Base-by-base conservation (phyloP, 2,888 invertebrate genomes). In the Harpalus rufipes region DNA sequence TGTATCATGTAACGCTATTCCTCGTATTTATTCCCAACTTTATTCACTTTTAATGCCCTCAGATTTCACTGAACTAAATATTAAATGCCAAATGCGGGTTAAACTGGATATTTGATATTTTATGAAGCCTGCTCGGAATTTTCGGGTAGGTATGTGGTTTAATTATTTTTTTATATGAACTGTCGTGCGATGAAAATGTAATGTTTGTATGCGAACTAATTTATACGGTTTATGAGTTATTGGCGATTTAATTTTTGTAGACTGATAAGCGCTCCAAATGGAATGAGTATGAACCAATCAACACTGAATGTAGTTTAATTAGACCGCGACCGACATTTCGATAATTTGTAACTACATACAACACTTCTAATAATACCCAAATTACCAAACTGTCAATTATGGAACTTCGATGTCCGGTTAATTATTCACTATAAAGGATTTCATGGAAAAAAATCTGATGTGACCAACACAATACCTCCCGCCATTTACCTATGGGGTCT, bases 81-180 rank as follows among this genome's bases (percentile, higher is more conserved):
- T 44, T 18, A 44, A 74, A 74, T 72, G n/a, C 41, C 16, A 44
- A 74, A 74, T 72, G n/a, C 51, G 44, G 18, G 18, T 44, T 74
- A 18, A 74, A 74, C 51, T 44, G 44, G 72, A 41, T 74, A 44
- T 74, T 74, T 51, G 44, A 74, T 74, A 74, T 74, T 74, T 74
- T 44, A 74, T 74, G 44, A 74, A 39, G 72, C 39, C 41, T 12
- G 72, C 32, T 14, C 59, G 10, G 59, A 12, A 18, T 63, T 72
- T 44, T 72, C 44, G 44, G 18, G 3, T 51, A 51, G 18, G 3
- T 51, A 51, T 7, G 44, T 44, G 3, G 44, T 18, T 74, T 44
- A 16, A 74, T 74, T 74, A 74, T 74, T 74, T 74, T 74, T 74
- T 44, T 21, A 74, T 74, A 44, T 12, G 32, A 32, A 74, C 44